Conservation (phyloP, 2,888 invertebrate genomes). For the Coenonympha glycerion region DNA sequence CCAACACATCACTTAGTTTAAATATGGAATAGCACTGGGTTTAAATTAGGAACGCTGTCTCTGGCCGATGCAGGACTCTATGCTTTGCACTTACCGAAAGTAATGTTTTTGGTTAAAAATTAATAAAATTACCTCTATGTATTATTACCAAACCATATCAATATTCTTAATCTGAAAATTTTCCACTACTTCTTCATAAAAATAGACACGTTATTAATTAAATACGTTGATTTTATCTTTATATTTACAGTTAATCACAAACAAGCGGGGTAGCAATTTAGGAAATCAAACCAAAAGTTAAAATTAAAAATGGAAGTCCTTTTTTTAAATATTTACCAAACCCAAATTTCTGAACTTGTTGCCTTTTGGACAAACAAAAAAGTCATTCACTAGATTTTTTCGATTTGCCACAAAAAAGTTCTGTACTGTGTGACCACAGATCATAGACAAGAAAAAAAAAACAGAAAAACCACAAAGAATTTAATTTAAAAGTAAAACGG, state of each 20-base stretch:
- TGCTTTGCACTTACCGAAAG: conserved; percentile 42
- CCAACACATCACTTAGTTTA: conserved; percentile 36
- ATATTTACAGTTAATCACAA: conserved; percentile 39
- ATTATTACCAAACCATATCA: no score
- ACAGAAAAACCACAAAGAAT: conserved; percentile 12
- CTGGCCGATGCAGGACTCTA: conserved; percentile 59
- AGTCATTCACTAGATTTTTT: not conserved
- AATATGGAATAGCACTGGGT: conserved; percentile 35
- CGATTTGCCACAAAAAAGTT: conserved; percentile 4
- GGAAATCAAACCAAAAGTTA: conserved; percentile 25
- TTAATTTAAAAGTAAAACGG: conserved; percentile 32
- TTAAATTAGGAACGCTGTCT: conserved; percentile 42
- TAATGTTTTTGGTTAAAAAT: conserved; percentile 1
- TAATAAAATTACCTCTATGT: no score
- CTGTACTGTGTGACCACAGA: conserved; percentile 8
- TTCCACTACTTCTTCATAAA: not conserved
- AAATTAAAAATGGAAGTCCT: not conserved
- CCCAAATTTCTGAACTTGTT: not conserved
- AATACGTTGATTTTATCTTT: not conserved
- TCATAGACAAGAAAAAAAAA: conserved; percentile 22
- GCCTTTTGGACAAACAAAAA: not conserved
- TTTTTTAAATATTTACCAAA: conserved; percentile 1
- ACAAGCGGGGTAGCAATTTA: conserved; percentile 32
- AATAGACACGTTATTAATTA: not conserved
- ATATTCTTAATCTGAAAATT: not conserved